Base-by-base conservation (phyloP, 1,140 invertebrate species). In the Calliphora vicina region DNA sequence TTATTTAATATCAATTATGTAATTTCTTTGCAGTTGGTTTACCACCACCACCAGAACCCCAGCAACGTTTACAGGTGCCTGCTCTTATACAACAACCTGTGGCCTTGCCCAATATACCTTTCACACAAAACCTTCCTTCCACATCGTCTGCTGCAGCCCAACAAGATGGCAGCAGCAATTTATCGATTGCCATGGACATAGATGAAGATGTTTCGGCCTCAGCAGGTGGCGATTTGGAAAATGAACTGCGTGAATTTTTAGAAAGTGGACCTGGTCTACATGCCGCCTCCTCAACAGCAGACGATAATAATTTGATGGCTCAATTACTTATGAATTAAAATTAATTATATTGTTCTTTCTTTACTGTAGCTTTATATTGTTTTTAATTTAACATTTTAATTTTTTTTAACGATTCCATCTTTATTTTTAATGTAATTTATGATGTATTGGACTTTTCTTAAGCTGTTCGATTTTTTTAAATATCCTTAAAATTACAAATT, bases 211-310 rank as follows among this genome's bases (percentile, higher is more conserved):
- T 86, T 15, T 85, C 86, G 20, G 85, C 85, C 13, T 85, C 87
- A 20, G 85, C 85, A 12, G 86, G 91, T 2, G 92, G 91, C 9
- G 94, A 95, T 91, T 88, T 95, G 80, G 94, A 95, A 88, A 93
- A 93, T 2, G 94, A 95, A 85, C 85, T 95, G n/a, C 91, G 94
- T 10, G 94, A 95, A 87, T 95, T 95, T 88, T 89, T 95, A 13
- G 94, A 95, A 88, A 90, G 88, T 81, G 88, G 88, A 17, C 86
- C 88, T 2, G 88, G 86, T 23, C 84, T 89, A 74, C 86, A 89
- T 50, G 83, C 85, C 0, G 81, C 87, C 0, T 87, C 74, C 23
- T 78, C 74, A 4, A 86, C 80, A 27, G 20, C 81, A 4, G 83
- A 84, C 50, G 83, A 84, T 50, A 83, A 81, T 42, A 81, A 81